Percentiles rank a stretch among this genome's conserved stretches.
Evolutionary conservation across 2,888 invertebrate genomes (phyloP).

Genomic region (Nowickia ferox): DNA sequence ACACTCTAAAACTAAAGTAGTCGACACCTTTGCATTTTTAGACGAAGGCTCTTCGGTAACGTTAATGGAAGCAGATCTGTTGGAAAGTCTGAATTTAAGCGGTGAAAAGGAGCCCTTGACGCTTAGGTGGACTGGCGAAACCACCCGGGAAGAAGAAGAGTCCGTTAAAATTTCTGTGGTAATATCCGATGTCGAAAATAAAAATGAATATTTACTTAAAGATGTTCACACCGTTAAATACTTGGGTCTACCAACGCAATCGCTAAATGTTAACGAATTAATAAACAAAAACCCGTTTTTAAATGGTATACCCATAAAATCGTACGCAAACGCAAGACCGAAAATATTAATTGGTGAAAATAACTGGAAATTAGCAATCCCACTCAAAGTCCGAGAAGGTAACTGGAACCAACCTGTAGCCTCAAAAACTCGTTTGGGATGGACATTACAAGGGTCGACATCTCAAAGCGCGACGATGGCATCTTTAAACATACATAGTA

Average conservation of each 20-base stretch:
- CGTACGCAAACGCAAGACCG: constrained; percentile 38
- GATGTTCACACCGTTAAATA: no score
- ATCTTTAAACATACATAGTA: neutral
- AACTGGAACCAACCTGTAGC: constrained; percentile 33
- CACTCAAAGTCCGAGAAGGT: constrained; percentile 46
- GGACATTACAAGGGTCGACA: constrained; percentile 2
- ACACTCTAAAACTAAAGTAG: neutral
- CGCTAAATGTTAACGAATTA: constrained; percentile 8
- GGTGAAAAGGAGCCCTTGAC: constrained; percentile 40
- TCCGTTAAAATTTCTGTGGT: constrained; percentile 14
- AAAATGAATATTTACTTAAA: constrained; percentile 20
- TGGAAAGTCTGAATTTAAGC: constrained; percentile 18
- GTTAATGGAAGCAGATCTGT: constrained; percentile 47
- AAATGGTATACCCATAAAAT: constrained; percentile 10
- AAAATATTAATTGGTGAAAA: constrained; percentile 44
- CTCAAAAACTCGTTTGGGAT: constrained; percentile 7
- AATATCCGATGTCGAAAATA: constrained; percentile 13
- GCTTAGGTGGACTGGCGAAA: constrained; percentile 45
- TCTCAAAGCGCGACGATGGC: neutral
- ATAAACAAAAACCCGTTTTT: neutral
- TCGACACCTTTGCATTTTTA: constrained; percentile 13
- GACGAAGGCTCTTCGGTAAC: constrained; percentile 12
- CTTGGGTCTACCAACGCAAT: constrained; percentile 27
- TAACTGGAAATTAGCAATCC: constrained; percentile 55
- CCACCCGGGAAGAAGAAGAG: constrained; percentile 30